These are phyloP conservation scores for Pseudolycoriella hygida DNA, from an alignment of 2,888 invertebrate genomes.

Conservation along the genomic window DNA sequence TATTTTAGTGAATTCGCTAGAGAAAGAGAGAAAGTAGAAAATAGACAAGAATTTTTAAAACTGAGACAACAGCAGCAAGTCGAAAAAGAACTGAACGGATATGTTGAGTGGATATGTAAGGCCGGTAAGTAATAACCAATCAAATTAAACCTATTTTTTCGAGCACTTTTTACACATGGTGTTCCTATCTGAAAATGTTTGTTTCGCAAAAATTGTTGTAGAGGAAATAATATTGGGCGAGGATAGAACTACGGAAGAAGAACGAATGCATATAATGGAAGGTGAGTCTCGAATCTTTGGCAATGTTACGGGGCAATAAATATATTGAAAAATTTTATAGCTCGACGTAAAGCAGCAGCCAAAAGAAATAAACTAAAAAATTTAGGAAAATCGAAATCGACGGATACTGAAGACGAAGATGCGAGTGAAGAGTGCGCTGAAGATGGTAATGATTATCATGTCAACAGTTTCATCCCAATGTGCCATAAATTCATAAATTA, in stretches of 20 bases:
- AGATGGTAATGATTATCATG: conserved; percentile 61
- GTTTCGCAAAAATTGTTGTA: conserved; percentile 34
- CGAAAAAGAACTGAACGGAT: conserved; percentile 95
- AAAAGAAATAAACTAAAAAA: conserved; percentile 91
- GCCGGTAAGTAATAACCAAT: conserved; percentile 55
- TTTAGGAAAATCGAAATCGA: conserved; percentile 87
- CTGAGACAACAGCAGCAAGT: conserved; percentile 94
- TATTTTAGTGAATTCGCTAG: conserved; percentile 94
- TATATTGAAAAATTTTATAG: no score
- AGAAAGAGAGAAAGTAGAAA: conserved; percentile 99
- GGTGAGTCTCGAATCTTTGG: conserved; percentile 35
- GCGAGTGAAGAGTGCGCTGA: conserved; percentile 45
- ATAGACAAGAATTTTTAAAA: conserved; percentile 98
- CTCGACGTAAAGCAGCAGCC: conserved; percentile 77
- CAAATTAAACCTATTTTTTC: no score
- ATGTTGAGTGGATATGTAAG: conserved; percentile 99
- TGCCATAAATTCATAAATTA: not conserved
- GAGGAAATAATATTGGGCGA: conserved; percentile 99
- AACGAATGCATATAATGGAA: conserved; percentile 99
- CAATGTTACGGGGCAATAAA: no score
- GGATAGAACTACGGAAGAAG: conserved; percentile 98
- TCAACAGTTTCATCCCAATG: conserved; percentile 49
- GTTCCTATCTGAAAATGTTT: not conserved
- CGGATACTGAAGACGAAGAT: conserved; percentile 83
- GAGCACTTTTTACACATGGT: no score